Evolutionary conservation across 2,797 vertebrate species (phyloP).

Genomic region (Micromesistius poutassou): DNA sequence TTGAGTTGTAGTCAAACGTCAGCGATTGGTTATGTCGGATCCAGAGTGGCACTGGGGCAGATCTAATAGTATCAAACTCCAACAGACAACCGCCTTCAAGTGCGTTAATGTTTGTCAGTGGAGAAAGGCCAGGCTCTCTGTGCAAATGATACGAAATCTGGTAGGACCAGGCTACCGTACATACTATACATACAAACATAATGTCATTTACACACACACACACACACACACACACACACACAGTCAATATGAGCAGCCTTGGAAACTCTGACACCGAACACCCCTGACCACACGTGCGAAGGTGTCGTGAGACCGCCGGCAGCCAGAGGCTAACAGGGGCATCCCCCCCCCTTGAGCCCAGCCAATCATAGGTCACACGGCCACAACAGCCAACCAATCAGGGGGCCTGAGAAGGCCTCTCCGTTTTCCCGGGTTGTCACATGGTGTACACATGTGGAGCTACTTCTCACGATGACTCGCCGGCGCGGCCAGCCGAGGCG

Average conservation of each 20-base stretch:
- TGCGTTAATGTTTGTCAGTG: too few species aligned
- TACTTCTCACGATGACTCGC: constrained; percentile 24
- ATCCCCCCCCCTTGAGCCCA: background rate
- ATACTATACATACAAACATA: constrained; percentile 69
- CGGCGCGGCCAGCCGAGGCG: constrained; percentile 53
- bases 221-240: constrained; percentile 5
- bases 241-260: background rate
- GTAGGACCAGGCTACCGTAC: constrained; percentile 53
- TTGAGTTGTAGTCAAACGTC: too few species aligned
- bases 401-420: constrained; percentile 16
- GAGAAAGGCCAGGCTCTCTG: background rate
- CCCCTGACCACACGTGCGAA: constrained; percentile 29
- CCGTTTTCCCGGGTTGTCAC: constrained; percentile 50
- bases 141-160: constrained; percentile 52
- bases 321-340: too few species aligned
- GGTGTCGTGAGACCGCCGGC: too few species aligned
- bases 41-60: too few species aligned
- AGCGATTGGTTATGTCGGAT: too few species aligned
- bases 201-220: constrained; percentile 44
- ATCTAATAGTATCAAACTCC: too few species aligned
- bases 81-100: too few species aligned
- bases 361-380: constrained; percentile 26
- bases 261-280: constrained; percentile 9
- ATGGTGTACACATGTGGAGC: constrained; percentile 32
- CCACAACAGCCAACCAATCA: constrained; percentile 24